phyloP scores from a whole-genome alignment of 2,888 invertebrate genomes.

The Limnephilus lunatus region DNA sequence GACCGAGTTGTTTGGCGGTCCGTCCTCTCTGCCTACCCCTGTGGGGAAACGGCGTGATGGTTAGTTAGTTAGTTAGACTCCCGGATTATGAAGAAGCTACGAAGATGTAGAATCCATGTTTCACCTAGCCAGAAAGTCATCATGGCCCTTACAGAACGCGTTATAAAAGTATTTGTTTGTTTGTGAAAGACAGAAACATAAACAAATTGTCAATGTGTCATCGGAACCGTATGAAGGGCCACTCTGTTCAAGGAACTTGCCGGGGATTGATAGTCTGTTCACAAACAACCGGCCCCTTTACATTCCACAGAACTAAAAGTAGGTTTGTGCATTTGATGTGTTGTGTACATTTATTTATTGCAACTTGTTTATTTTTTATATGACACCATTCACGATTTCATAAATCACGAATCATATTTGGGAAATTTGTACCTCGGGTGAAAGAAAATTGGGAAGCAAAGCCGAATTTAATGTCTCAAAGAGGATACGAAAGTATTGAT shows the following conservation, averaged over 20 bases:
- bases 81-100: not conserved
- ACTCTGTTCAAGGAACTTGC: not conserved
- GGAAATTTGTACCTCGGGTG: no score
- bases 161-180: slow-evolving; percentile 3
- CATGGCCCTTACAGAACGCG: not conserved
- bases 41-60: no score
- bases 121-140: not conserved
- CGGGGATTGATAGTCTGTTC: not conserved
- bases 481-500: no score
- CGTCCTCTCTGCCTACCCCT: no score
- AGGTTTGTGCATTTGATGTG: not conserved
- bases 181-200: not conserved
- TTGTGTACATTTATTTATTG: not conserved
- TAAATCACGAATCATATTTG: no score
- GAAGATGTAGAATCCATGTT: not conserved
- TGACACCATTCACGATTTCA: not conserved
- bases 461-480: no score
- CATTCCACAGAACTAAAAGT: not conserved
- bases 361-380: not conserved
- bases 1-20: no score
- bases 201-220: slow-evolving; percentile 25
- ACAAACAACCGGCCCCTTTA: not conserved
- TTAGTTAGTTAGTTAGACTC: no score
- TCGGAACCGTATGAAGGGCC: not conserved
- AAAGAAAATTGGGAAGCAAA: no score